A percentile compares a stretch with the other conserved stretches of the same genome.
These are phyloP conservation scores for Lamellibrachia columna DNA, from an alignment of 2,888 invertebrate genomes.

Conservation along the genomic window DNA sequence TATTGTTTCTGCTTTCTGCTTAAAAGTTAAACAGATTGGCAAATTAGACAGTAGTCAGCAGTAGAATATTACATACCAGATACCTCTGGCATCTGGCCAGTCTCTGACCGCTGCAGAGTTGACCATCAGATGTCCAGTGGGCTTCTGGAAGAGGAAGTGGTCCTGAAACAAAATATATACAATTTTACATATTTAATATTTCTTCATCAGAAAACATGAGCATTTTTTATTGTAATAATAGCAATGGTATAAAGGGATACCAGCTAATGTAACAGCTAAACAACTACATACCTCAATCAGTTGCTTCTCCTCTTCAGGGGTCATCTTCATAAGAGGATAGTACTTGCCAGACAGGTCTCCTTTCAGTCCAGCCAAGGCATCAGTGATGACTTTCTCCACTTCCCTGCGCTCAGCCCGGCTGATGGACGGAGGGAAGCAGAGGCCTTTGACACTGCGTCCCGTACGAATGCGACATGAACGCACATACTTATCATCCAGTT, in stretches of 20 bases:
- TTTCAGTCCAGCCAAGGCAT: conserved; percentile 40
- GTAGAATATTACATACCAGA: conserved; percentile 33
- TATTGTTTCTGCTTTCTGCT: too few relatives aligned
- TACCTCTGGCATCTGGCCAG: conserved; percentile 91
- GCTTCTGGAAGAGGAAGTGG: conserved; percentile 48
- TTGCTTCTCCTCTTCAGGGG: conserved; percentile 41
- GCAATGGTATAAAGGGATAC: neutral
- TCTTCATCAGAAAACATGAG: neutral
- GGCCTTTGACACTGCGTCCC: conserved; percentile 44
- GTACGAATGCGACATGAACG: conserved; percentile 45
- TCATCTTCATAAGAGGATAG: conserved; percentile 43
- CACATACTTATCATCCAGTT: conserved; percentile 45
- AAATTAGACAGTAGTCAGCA: neutral
- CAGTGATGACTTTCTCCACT: conserved; percentile 41
- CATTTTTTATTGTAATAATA: neutral
- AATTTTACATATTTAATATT: neutral
- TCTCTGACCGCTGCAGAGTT: conserved; percentile 44
- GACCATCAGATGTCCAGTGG: conserved; percentile 40
- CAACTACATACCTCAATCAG: conserved; percentile 34
- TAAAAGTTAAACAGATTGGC: neutral
- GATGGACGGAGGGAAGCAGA: conserved; percentile 45
- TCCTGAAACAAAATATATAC: conserved; percentile 38
- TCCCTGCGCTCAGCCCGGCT: conserved; percentile 47
- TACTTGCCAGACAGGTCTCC: conserved; percentile 44
- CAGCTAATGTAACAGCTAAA: neutral